Evolutionary conservation across 2,113 vertebrate genomes (phyloP), one percentile per base, ranked within the genome.

Genomic region (Eolophus roseicapilla): DNA sequence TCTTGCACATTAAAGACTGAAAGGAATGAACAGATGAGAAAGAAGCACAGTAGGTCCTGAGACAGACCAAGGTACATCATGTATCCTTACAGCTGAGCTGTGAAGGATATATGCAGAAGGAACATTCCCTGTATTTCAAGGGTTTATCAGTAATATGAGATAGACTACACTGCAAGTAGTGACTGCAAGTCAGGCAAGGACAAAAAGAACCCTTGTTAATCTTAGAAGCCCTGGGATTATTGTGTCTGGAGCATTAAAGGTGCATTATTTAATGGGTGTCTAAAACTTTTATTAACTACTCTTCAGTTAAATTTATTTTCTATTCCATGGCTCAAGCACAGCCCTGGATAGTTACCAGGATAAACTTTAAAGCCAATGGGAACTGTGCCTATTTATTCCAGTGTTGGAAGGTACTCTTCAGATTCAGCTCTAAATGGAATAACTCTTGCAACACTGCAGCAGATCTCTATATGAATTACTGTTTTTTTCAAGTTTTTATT

Each of bases 1-100:
- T 63, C 59, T 43, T 65, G 49, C 82, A 53, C 82, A 46, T 64
- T 76, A 37, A 94, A 91, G 33, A 83, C 43, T 75, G 68, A 91
- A 92, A 95, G 63, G 52, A 85, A 79, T 65, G 62, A 98, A 92
- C 79, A 96, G 96, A 95, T 62, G 84, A 96, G 91, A 81, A 95
- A 70, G 82, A 79, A 86, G 76, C 82, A 92, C 59, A 78, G 74
- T 74, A 87, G 59, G 31, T 88, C 88, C 92, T 92, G 74, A 95
- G 82, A 94, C 62, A 88, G 78, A 55, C 79, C 52, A 47, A 93
- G 87, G 97, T 91, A 94, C 75, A 82, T 46, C 73, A 43, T 86
- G 95, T 96, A 78, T 92, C 82, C 77, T 84, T 88, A 79, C 91
- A 93, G 78, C 37, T 39, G 46, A 84, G 52, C 86, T 88, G 82